phyloP scores from a whole-genome alignment of 1,140 invertebrate species.

The Formica selysi region DNA sequence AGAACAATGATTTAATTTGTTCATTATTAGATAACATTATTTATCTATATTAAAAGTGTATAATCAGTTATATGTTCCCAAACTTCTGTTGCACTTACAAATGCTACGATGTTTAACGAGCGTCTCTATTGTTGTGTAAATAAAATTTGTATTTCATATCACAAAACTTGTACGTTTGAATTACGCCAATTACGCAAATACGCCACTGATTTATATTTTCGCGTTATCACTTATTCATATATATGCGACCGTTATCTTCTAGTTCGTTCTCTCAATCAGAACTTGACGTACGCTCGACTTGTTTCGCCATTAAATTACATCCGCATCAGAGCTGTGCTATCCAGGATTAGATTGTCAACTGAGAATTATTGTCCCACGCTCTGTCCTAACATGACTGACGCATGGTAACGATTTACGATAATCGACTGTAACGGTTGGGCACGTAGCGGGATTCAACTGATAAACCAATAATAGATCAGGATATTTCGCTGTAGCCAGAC shows the following conservation, averaged over 20 bases:
- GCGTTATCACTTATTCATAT: constrained; percentile 41
- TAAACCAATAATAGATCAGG: constrained; percentile 77
- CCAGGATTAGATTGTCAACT: constrained; percentile 77
- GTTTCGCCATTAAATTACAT: constrained; percentile 78
- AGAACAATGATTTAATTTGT: no score
- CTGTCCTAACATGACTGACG: constrained; percentile 74
- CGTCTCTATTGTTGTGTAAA: background rate
- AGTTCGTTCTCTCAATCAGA: constrained; percentile 74
- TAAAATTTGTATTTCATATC: background rate
- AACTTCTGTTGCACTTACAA: background rate
- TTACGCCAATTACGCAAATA: constrained; percentile 5
- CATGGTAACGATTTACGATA: constrained; percentile 79
- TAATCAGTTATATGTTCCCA: background rate
- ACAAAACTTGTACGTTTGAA: background rate
- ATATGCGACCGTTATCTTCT: constrained; percentile 63
- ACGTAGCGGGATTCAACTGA: constrained; percentile 66
- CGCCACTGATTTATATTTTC: constrained; percentile 48
- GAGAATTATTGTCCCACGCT: constrained; percentile 74
- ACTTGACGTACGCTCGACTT: constrained; percentile 70
- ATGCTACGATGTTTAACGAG: background rate
- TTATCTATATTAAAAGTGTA: background rate
- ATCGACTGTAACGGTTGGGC: constrained; percentile 73
- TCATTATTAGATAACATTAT: background rate
- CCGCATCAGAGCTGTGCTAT: constrained; percentile 69
- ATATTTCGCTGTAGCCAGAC: constrained; percentile 49